These are phyloP conservation scores for Stictocephala bisonia DNA, from an alignment of 2,888 invertebrate species.

Conservation along the genomic window DNA sequence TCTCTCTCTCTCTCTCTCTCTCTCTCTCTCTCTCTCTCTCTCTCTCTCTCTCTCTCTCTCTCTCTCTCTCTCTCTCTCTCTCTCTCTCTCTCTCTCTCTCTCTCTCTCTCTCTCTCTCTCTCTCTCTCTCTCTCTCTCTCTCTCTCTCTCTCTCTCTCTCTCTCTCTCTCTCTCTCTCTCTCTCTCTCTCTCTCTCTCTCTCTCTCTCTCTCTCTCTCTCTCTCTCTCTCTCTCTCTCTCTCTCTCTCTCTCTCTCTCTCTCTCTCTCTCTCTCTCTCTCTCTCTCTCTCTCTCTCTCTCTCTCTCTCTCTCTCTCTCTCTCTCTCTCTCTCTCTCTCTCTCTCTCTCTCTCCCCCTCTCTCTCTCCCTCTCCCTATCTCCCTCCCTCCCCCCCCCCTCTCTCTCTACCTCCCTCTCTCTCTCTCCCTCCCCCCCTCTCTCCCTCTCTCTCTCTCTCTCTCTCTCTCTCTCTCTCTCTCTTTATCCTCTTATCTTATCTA, in stretches of 20 bases:
- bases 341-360: conserved; percentile 5
- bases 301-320: not conserved
- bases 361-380: too few relatives aligned
- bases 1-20: not conserved
- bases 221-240: not conserved
- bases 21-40: not conserved
- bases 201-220: not conserved
- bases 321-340: conserved; percentile 16
- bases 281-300: not conserved
- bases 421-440: too few relatives aligned
- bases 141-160: not conserved
- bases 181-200: not conserved
- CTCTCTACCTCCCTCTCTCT: too few relatives aligned
- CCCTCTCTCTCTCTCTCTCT: too few relatives aligned
- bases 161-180: not conserved
- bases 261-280: not conserved
- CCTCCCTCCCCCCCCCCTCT: too few relatives aligned
- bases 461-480: too few relatives aligned
- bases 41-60: not conserved
- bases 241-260: not conserved
- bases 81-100: not conserved
- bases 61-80: not conserved
- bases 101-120: not conserved
- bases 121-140: not conserved
- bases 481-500: too few relatives aligned